A percentile compares a stretch with the other conserved stretches of the same genome.
Conservation (phyloP, 2,888 invertebrate genomes). For the Leptopterna dolabrata region DNA sequence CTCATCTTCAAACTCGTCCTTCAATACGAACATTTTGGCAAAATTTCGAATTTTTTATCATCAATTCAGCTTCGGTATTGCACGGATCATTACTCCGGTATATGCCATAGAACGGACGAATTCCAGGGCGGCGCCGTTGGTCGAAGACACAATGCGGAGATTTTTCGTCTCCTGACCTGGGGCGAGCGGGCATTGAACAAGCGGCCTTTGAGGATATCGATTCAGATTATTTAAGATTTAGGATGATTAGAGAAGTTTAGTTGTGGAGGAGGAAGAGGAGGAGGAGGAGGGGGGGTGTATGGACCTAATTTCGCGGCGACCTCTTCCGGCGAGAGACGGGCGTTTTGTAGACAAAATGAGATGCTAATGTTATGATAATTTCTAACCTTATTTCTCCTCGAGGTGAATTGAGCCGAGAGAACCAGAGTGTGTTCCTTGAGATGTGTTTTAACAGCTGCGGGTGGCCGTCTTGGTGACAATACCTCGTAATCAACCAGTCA, state of each 20-base stretch:
- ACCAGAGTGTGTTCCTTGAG: constrained; percentile 42
- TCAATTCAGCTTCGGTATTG: too few relatives aligned
- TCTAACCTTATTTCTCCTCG: constrained; percentile 33
- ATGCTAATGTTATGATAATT: constrained; percentile 29
- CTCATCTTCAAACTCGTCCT: too few relatives aligned
- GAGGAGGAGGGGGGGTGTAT: not conserved
- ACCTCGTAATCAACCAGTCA: constrained; percentile 44
- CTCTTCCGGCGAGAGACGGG: not conserved
- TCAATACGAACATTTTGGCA: too few relatives aligned
- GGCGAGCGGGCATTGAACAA: not conserved
- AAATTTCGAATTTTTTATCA: too few relatives aligned
- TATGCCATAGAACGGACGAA: too few relatives aligned
- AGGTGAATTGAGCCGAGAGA: constrained; percentile 28
- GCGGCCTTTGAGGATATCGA: not conserved
- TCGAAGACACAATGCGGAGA: too few relatives aligned
- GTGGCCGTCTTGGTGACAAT: constrained; percentile 51
- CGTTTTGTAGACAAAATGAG: not conserved
- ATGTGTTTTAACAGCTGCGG: constrained; percentile 54
- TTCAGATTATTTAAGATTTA: not conserved
- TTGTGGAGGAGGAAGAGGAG: too few relatives aligned
- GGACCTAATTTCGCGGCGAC: not conserved
- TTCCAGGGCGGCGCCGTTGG: too few relatives aligned
- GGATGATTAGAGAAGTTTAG: too few relatives aligned
- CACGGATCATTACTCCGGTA: too few relatives aligned
- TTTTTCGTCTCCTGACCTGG: not conserved